phyloP scores from a whole-genome alignment of 2,888 invertebrate genomes.

The Macrosiphum euphorbiae region DNA sequence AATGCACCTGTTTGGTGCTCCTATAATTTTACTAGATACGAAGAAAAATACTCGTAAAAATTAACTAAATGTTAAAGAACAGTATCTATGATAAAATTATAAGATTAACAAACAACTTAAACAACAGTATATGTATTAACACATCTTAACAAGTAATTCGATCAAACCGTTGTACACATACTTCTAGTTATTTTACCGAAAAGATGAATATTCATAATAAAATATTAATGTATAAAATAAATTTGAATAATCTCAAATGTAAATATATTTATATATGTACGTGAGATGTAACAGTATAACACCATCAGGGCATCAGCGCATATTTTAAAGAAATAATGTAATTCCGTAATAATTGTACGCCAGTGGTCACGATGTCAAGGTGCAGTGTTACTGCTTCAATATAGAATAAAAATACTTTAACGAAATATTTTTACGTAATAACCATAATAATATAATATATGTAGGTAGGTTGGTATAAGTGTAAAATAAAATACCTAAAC shows the following conservation, averaged over 20 bases:
- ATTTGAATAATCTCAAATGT: background rate
- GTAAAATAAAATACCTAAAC: background rate
- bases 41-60: background rate
- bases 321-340: background rate
- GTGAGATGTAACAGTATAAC: background rate
- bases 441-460: background rate
- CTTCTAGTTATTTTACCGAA: background rate
- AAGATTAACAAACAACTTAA: background rate
- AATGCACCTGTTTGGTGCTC: background rate
- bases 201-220: background rate
- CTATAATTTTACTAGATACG: background rate
- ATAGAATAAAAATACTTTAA: background rate
- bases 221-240: background rate
- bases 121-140: background rate
- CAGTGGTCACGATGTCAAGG: background rate
- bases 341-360: background rate
- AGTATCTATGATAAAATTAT: background rate
- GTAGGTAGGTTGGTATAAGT: background rate
- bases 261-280: background rate
- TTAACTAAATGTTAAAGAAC: background rate
- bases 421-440: slow-evolving; percentile 2
- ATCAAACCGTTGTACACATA: background rate
- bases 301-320: background rate
- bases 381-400: background rate
- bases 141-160: background rate